A percentile compares a stretch with the other conserved stretches of the same genome.
Evolutionary conservation across 2,113 vertebrate genomes (phyloP).

Genomic region (Calyptomena viridis): DNA sequence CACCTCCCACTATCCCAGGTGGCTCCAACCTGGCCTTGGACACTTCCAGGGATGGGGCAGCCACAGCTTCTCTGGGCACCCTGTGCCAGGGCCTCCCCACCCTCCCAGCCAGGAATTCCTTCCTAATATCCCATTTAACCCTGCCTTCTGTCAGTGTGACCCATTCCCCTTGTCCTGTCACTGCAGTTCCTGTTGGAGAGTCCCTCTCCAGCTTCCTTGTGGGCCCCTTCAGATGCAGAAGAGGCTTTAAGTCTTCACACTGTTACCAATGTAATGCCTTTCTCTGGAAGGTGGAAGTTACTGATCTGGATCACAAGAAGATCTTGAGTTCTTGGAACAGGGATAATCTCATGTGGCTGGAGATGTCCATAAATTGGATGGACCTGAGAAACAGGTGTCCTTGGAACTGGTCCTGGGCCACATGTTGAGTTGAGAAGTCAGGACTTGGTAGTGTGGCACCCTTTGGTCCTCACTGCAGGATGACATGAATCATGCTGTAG

Average conservation of each 20-base stretch:
- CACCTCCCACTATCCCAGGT: background rate
- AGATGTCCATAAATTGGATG: background rate
- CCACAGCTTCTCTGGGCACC: background rate
- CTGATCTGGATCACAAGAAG: background rate
- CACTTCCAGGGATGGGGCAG: background rate
- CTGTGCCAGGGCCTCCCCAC: background rate
- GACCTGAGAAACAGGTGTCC: background rate
- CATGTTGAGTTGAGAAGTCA: background rate
- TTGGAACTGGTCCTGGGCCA: background rate
- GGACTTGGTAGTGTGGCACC: background rate
- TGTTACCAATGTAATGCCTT: background rate
- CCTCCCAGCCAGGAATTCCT: background rate
- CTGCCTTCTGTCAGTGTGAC: background rate
- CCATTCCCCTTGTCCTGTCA: background rate
- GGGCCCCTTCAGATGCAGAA: background rate
- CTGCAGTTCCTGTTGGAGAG: background rate
- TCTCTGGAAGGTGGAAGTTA: background rate
- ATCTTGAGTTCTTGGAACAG: background rate
- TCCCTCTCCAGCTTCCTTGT: background rate
- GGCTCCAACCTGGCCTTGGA: background rate
- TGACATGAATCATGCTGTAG: background rate
- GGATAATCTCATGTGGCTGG: background rate
- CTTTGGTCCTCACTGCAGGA: background rate
- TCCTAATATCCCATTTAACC: rapidly evolving
- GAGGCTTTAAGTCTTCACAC: background rate